phyloP scores from a whole-genome alignment of 2,797 vertebrate genomes.

The Melanotaenia pygmaea region DNA sequence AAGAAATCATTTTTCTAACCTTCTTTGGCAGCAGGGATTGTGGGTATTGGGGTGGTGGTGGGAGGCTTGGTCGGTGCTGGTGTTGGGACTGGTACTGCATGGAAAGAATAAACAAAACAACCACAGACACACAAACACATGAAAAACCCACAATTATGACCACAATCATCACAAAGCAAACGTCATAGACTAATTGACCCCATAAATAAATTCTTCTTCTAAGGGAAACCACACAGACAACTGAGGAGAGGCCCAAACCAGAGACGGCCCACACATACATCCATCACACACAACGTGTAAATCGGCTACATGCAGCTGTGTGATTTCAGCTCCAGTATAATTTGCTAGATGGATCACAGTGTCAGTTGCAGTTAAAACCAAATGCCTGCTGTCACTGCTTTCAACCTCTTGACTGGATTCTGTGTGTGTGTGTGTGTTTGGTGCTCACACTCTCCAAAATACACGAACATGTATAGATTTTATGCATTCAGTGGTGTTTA shows the following conservation, averaged over 20 bases:
- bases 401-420: not conserved
- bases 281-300: not conserved
- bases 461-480: conserved; percentile 1
- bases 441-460: not conserved
- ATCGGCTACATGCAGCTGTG: conserved; percentile 23
- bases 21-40: conserved; percentile 91
- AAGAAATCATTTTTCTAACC: conserved; percentile 72
- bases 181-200: not conserved
- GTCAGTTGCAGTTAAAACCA: conserved; percentile 14
- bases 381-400: conserved; percentile 10
- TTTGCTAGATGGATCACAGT: conserved; percentile 32
- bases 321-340: conserved; percentile 36
- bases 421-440: not conserved
- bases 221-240: too few relatives aligned
- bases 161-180: conserved; percentile 14
- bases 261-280: not conserved
- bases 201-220: not conserved
- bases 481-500: conserved; percentile 22
- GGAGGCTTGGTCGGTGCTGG: conserved; percentile 83
- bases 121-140: conserved; percentile 25
- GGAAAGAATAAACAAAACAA: conserved; percentile 1
- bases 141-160: conserved; percentile 19
- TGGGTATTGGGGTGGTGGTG: conserved; percentile 85
- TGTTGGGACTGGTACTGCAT: conserved; percentile 86
- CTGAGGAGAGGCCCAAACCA: not conserved